phyloP scores from a whole-genome alignment of 2,797 vertebrate species.

The Carduelis carduelis region DNA sequence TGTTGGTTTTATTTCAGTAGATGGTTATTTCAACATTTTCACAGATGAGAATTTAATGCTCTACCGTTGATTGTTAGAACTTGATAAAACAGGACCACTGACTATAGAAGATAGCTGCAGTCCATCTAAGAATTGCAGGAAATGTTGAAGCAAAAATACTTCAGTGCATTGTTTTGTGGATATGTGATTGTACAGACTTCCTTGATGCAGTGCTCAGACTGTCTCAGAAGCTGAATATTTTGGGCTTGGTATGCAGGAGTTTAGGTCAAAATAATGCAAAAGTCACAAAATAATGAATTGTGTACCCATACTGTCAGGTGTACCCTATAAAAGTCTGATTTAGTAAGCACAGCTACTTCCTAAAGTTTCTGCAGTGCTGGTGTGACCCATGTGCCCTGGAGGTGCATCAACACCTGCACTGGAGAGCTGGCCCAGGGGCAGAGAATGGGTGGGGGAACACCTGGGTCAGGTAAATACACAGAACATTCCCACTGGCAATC shows the following conservation, averaged over 20 bases:
- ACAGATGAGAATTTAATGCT: not conserved
- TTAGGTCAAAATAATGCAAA: not conserved
- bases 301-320: not conserved
- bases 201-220: not conserved
- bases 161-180: not conserved
- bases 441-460: not conserved
- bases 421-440: not conserved
- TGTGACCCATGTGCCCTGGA: not conserved
- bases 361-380: not conserved
- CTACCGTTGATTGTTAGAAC: not conserved
- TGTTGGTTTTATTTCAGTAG: not conserved
- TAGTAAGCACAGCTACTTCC: not conserved
- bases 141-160: not conserved
- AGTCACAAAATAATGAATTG: not conserved
- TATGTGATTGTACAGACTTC: not conserved
- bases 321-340: not conserved
- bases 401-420: not conserved
- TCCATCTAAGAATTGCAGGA: not conserved
- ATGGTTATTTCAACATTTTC: not conserved
- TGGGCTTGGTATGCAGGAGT: accelerated
- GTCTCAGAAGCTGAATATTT: not conserved
- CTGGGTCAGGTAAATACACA: not conserved
- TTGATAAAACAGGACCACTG: not conserved
- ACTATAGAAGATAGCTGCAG: not conserved
- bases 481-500: not conserved